Conservation (phyloP, 1,140 invertebrate species). For the Bombus superbus region DNA sequence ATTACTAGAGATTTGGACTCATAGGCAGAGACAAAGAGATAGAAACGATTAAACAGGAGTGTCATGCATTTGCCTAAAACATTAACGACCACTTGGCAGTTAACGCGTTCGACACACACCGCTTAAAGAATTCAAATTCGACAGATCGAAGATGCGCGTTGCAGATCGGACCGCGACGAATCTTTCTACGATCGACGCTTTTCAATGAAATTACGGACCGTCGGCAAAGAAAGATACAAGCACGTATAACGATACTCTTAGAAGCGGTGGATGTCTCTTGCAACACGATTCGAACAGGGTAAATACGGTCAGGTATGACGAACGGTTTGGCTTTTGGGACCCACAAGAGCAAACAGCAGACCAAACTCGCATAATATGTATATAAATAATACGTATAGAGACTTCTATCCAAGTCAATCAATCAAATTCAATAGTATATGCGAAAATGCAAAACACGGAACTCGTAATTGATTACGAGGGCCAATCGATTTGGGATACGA, state of each 20-base stretch:
- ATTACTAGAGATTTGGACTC: constrained; percentile 66
- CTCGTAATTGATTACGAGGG: constrained; percentile 58
- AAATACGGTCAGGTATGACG: constrained; percentile 53
- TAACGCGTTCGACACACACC: constrained; percentile 54
- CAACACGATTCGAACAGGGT: constrained; percentile 41
- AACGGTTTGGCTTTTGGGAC: constrained; percentile 58
- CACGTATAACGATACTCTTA: background rate
- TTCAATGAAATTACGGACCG: too few relatives aligned
- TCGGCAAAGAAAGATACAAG: background rate
- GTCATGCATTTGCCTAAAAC: constrained; percentile 50
- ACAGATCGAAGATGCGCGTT: background rate
- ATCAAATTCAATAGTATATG: constrained; percentile 63
- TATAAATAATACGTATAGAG: background rate
- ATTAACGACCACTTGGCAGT: constrained; percentile 63
- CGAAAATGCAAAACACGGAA: constrained; percentile 68
- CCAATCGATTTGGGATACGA: constrained; percentile 55
- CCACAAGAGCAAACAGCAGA: constrained; percentile 69
- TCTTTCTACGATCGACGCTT: background rate
- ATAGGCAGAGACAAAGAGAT: constrained; percentile 69
- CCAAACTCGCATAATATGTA: constrained; percentile 55
- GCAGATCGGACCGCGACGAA: background rate
- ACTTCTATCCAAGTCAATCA: constrained; percentile 44
- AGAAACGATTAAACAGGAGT: constrained; percentile 65
- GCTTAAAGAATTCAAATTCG: constrained; percentile 22
- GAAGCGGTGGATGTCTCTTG: constrained; percentile 62